Percentiles rank a stretch among this genome's conserved stretches.
Conservation (phyloP, 1,140 invertebrate species). For the Choristoneura fumiferana region DNA sequence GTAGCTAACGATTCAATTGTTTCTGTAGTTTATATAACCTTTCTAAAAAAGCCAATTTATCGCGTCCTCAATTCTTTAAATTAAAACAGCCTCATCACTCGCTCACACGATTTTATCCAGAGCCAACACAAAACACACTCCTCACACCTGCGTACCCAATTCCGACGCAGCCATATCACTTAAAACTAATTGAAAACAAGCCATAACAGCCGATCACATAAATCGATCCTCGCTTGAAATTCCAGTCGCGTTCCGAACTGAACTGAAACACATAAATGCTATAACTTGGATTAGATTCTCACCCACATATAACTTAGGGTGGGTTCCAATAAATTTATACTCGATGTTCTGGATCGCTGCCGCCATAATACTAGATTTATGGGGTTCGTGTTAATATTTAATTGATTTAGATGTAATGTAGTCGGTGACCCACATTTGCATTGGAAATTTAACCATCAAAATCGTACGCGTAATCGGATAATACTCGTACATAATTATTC, state of each 20-base stretch:
- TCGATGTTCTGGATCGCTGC: conserved; percentile 13
- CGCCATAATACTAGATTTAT: conserved; percentile 17
- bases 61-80: no score
- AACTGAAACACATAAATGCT: conserved; percentile 18
- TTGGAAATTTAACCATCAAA: no score
- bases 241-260: conserved; percentile 10
- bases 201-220: conserved; percentile 16
- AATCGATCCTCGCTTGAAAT: conserved; percentile 15
- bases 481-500: no score
- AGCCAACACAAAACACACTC: no score
- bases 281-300: conserved; percentile 18
- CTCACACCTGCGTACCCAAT: no score
- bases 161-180: conserved; percentile 3
- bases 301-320: conserved; percentile 19
- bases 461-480: no score
- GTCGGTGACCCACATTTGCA: not conserved
- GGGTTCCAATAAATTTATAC: conserved; percentile 18
- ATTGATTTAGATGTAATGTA: not conserved
- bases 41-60: no score
- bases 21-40: no score
- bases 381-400: conserved; percentile 11
- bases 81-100: no score
- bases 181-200: conserved; percentile 18
- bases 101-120: no score
- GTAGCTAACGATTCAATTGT: no score